Percentiles rank a stretch among this genome's conserved stretches.
These are phyloP conservation scores for Meriones unguiculatus DNA, from an alignment of 2,113 vertebrate species.

Conservation along the genomic window DNA sequence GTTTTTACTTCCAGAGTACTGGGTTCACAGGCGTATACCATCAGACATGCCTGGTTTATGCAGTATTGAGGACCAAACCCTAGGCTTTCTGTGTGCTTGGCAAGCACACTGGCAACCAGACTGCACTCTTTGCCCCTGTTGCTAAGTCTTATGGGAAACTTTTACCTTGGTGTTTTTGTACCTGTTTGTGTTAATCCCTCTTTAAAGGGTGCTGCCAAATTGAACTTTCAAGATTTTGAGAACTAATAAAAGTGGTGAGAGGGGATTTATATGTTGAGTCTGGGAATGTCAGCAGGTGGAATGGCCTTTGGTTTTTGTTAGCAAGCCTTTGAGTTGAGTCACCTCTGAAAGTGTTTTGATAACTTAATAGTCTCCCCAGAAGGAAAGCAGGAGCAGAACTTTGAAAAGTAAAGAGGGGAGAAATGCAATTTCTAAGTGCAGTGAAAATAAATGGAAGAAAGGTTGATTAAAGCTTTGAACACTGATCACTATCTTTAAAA, in stretches of 20 bases:
- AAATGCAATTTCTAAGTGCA: background rate
- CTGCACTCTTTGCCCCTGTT: background rate
- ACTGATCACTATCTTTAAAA: background rate
- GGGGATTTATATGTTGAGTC: conserved; percentile 2
- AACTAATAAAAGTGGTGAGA: background rate
- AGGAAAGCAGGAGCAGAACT: background rate
- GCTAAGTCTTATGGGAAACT: background rate
- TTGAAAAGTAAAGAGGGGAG: conserved; percentile 25
- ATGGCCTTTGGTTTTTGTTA: background rate
- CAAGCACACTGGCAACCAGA: background rate
- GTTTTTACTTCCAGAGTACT: background rate
- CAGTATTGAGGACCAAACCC: background rate
- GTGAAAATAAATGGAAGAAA: conserved; percentile 9
- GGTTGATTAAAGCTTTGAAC: background rate
- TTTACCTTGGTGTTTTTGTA: background rate
- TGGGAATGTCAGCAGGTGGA: background rate
- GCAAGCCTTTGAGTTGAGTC: conserved; percentile 8
- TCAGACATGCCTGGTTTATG: background rate
- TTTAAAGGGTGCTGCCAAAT: background rate
- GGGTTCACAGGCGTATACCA: background rate
- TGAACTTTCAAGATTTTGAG: background rate
- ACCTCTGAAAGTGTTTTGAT: background rate
- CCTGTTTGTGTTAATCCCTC: background rate
- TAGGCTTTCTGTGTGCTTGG: background rate
- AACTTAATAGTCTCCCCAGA: background rate